Evolutionary conservation across 2,113 vertebrate genomes (phyloP).

Genomic region (Scatophagus argus): DNA sequence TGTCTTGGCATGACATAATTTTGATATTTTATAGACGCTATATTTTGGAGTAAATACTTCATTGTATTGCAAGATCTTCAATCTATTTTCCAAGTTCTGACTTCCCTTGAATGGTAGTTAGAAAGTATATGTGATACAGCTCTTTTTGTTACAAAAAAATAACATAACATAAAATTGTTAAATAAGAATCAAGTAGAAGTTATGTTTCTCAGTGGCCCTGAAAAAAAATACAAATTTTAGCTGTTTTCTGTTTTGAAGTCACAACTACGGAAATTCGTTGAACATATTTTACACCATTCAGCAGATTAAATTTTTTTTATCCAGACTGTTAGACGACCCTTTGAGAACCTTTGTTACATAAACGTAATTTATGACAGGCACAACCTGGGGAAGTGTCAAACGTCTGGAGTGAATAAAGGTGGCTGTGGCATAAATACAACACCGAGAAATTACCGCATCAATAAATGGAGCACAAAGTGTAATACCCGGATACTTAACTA

Average conservation of each 20-base stretch:
- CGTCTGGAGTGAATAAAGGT: background rate
- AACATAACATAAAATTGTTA: too few relatives aligned
- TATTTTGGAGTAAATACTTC: too few relatives aligned
- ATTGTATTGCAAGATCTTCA: too few relatives aligned
- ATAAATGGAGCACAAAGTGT: background rate
- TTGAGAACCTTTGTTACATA: background rate
- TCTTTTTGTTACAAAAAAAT: too few relatives aligned
- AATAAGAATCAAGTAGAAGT: too few relatives aligned
- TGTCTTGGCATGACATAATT: background rate
- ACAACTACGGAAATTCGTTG: too few relatives aligned
- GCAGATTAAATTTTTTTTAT: background rate
- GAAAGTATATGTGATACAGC: too few relatives aligned
- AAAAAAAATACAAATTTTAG: too few relatives aligned
- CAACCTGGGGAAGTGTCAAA: background rate
- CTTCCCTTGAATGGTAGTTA: too few relatives aligned
- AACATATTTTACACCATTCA: background rate
- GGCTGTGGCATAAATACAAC: background rate
- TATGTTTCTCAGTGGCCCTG: too few relatives aligned
- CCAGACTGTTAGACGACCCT: background rate
- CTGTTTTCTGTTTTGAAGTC: too few relatives aligned
- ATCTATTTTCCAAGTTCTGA: too few relatives aligned
- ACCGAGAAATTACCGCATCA: background rate
- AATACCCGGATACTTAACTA: background rate
- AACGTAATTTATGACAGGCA: background rate
- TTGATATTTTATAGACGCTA: background rate